Base-by-base conservation (phyloP, 30 jellyfish, hydroid and myxozoan genomes). In the Turritopsis dohrnii region DNA sequence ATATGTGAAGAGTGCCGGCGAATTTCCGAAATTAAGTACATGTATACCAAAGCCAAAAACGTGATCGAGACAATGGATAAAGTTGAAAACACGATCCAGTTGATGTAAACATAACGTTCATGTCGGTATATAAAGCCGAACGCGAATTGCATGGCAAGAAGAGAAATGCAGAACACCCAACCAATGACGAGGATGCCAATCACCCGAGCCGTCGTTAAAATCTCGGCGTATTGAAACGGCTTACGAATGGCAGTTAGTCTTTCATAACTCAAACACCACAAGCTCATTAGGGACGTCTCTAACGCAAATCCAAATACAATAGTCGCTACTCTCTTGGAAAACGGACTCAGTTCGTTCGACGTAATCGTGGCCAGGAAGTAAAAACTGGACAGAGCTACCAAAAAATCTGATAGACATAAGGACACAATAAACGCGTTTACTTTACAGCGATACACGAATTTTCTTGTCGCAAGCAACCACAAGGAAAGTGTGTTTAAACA, bases 381-480 rank as follows among this genome's bases (percentile, higher is more conserved):
- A 80, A 80, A 80, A 21, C 87, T 65, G 29, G 83, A 65, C 28
- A 80, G 26, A 21, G 87, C 52, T 19, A 80, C 87, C 53, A 80
- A 41, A 65, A 80, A 65, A 65, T 80, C 87, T 9, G 87, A 80
- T 1, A 80, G 23, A 65, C 87, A 80, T 16, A 80, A 53, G 52
- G 87, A 80, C 21, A 80, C 87, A 1, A 80, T 80, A 53, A 80
- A 80, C 52, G 87, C 87, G 79, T 80, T 80, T 0, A 80, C 54
- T 80, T 80, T 80, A 20, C 52, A 80, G 21, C 81, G 22, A 53
- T 80, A 80, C 29, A 80, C 87, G 65, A 80, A 53, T 54, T 65
- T 80, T 18, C 87, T 84, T 18, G 87, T 80, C 16, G 87, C 87
- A 8, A 80, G 54, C 53, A 80, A 80, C 87, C 87, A 80, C 65